A percentile compares a stretch with the other conserved stretches of the same genome.
Conservation (phyloP, 2,888 invertebrate genomes). For the Lapara coniferarum region DNA sequence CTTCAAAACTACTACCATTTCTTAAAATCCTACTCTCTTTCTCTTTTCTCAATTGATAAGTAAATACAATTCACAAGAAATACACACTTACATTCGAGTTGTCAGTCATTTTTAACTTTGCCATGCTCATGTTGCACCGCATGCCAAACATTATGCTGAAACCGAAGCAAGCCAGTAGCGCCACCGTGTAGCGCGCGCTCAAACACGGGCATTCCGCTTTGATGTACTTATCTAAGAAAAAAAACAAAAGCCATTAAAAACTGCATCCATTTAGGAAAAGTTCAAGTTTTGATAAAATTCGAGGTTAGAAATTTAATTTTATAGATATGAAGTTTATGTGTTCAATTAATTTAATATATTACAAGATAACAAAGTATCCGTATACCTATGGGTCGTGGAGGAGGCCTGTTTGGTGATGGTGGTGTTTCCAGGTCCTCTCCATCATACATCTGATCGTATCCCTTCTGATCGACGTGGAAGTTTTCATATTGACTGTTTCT, state of each 20-base stretch:
- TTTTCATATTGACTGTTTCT: constrained; percentile 86
- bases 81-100: constrained; percentile 67
- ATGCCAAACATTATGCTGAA: constrained; percentile 98
- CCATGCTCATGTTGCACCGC: constrained; percentile 99
- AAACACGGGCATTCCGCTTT: constrained; percentile 94
- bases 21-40: no score
- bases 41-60: no score
- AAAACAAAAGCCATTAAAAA: background rate
- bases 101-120: constrained; percentile 92
- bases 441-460: constrained; percentile 85
- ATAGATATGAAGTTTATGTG: no score
- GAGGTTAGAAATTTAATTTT: no score
- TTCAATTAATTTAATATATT: no score
- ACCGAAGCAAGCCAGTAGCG: constrained; percentile 92
- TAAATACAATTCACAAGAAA: background rate
- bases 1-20: no score
- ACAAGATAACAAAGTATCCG: background rate
- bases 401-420: constrained; percentile 93
- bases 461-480: constrained; percentile 85
- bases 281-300: no score
- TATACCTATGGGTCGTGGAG: constrained; percentile 88
- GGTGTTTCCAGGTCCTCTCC: constrained; percentile 90
- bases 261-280: background rate
- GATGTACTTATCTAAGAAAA: constrained; percentile 88
- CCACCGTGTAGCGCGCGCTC: constrained; percentile 93